These are phyloP conservation scores for Orbicella faveolata DNA, from an alignment of 64 coral and sea anemone species.

Conservation along the genomic window DNA sequence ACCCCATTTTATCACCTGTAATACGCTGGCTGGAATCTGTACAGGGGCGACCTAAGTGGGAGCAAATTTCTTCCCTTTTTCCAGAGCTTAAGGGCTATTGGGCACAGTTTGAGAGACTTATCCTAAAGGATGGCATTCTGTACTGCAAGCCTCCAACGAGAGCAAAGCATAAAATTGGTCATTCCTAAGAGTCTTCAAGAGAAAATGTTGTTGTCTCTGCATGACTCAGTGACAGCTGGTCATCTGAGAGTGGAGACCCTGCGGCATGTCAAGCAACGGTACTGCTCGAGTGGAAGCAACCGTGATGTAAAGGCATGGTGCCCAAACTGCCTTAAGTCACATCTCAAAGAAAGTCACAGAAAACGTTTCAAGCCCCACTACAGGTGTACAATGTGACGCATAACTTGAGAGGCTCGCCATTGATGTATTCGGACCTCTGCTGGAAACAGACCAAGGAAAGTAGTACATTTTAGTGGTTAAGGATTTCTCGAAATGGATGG, in stretches of 20 bases:
- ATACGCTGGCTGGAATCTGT: not conserved
- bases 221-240: conserved; percentile 42
- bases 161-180: not conserved
- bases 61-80: too few species aligned
- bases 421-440: conserved; percentile 24
- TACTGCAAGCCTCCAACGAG: too few species aligned
- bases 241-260: not conserved
- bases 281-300: conserved; percentile 26
- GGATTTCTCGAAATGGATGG: conserved; percentile 26
- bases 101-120: too few species aligned
- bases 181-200: not conserved
- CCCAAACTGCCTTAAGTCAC: not conserved
- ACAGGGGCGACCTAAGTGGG: too few species aligned
- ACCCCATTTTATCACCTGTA: not conserved
- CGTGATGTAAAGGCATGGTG: not conserved
- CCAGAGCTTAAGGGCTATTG: too few species aligned
- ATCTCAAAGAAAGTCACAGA: not conserved
- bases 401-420: conserved; percentile 20
- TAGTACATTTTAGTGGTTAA: not conserved
- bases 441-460: conserved; percentile 1
- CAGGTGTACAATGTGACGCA: not conserved
- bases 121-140: not conserved
- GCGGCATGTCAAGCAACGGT: conserved; percentile 2
- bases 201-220: conserved; percentile 20
- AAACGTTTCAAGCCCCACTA: not conserved